phyloP scores from a whole-genome alignment of 1,140 invertebrate genomes.

The Scaptodrosophila lebanonensis region DNA sequence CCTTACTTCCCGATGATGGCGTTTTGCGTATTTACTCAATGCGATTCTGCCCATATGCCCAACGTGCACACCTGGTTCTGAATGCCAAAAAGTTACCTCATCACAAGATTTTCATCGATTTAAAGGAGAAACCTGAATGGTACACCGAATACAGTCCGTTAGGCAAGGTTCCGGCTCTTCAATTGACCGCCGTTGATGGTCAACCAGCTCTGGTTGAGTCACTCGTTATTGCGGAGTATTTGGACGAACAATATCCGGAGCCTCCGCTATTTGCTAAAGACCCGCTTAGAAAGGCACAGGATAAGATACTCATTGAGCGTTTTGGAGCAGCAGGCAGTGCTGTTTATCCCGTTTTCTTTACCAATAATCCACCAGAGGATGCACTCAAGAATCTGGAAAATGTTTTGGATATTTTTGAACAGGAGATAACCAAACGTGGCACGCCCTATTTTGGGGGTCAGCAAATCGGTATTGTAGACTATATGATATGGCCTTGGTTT shows the following conservation, averaged over 20 bases:
- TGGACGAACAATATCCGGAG: constrained; percentile 88
- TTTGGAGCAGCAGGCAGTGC: constrained; percentile 75
- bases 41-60: constrained; percentile 93
- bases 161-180: constrained; percentile 89
- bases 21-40: constrained; percentile 90
- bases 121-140: constrained; percentile 93
- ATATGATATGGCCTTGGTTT: constrained; percentile 94
- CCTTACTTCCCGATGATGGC: constrained; percentile 80
- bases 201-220: constrained; percentile 85
- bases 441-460: constrained; percentile 84
- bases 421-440: constrained; percentile 79
- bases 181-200: constrained; percentile 81
- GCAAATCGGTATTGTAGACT: constrained; percentile 89
- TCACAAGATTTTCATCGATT: constrained; percentile 89
- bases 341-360: constrained; percentile 61
- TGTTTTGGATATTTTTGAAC: constrained; percentile 82
- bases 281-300: constrained; percentile 86
- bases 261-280: constrained; percentile 83
- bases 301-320: constrained; percentile 87
- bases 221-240: constrained; percentile 88
- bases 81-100: constrained; percentile 91
- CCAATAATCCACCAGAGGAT: constrained; percentile 43
- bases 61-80: constrained; percentile 88
- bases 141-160: constrained; percentile 81
- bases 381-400: constrained; percentile 66